Percentiles rank a stretch among this genome's conserved stretches.
Evolutionary conservation across 2,888 invertebrate species (phyloP).

Genomic region (Tachina lurida): DNA sequence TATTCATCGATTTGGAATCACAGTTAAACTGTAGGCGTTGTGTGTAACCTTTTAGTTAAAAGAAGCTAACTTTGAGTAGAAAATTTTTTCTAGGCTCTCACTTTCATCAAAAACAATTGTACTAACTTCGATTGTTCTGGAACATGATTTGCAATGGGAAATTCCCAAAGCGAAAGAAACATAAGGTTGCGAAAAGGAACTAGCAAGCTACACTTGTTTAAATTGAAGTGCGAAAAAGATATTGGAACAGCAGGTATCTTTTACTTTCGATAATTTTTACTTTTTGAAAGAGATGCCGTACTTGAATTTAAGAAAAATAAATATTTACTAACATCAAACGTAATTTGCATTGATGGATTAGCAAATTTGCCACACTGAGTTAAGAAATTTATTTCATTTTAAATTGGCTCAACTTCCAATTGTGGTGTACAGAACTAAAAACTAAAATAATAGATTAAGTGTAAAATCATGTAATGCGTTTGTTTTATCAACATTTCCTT

Average conservation of each 20-base stretch:
- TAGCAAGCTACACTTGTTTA: constrained; percentile 44
- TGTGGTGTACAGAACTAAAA: background rate
- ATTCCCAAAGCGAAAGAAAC: constrained; percentile 7
- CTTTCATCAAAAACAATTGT: constrained; percentile 21
- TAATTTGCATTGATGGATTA: constrained; percentile 49
- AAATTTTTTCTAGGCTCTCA: constrained; percentile 32
- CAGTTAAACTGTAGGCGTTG: constrained; percentile 49
- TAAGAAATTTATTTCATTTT: constrained; percentile 1
- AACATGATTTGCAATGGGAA: constrained; percentile 43
- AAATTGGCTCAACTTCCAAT: constrained; percentile 53
- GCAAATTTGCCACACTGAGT: constrained; percentile 17
- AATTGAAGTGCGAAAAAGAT: constrained; percentile 41
- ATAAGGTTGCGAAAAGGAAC: constrained; percentile 18
- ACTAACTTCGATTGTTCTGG: background rate
- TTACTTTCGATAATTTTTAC: constrained; percentile 20
- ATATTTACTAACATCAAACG: constrained; percentile 32
- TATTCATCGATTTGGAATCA: background rate
- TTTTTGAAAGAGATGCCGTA: constrained; percentile 14
- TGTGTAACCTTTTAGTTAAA: constrained; percentile 66
- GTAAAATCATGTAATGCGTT: constrained; percentile 52
- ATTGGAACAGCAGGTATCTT: constrained; percentile 60
- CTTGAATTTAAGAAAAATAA: constrained; percentile 6
- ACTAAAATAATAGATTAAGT: constrained; percentile 53
- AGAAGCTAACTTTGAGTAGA: constrained; percentile 35
- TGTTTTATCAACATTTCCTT: constrained; percentile 49